phyloP scores from a whole-genome alignment of 1,140 invertebrate species.

The Dufourea novaeangliae region DNA sequence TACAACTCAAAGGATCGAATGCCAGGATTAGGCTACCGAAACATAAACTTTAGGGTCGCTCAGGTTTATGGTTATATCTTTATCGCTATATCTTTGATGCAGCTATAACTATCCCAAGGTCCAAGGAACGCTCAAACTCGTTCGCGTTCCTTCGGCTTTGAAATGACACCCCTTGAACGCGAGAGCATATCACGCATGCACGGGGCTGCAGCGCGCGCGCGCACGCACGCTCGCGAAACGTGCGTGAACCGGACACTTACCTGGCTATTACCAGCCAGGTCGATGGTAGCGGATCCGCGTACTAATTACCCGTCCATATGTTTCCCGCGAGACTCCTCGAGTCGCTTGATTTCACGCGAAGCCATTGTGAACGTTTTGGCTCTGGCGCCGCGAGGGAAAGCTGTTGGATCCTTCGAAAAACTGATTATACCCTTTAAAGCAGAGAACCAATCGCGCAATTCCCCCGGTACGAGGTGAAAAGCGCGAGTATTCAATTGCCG shows the following conservation, averaged over 20 bases:
- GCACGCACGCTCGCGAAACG: slow-evolving; percentile 26
- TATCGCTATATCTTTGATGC: no score
- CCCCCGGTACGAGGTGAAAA: not conserved
- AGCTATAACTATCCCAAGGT: no score
- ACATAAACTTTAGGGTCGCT: no score
- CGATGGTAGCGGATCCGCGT: slow-evolving; percentile 2
- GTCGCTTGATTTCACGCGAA: slow-evolving; percentile 26
- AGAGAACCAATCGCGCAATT: not conserved
- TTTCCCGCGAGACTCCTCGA: slow-evolving; percentile 4
- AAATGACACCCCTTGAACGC: not conserved
- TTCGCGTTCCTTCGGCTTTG: no score
- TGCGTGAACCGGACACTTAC: slow-evolving; percentile 47
- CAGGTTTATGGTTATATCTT: no score
- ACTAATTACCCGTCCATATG: slow-evolving; percentile 46
- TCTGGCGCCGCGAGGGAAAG: not conserved
- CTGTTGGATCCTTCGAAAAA: slow-evolving; percentile 1
- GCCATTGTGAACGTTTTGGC: not conserved
- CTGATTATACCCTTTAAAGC: slow-evolving; percentile 14
- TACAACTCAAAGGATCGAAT: no score
- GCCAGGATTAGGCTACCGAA: no score
- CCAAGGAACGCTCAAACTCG: no score
- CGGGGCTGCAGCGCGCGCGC: slow-evolving; percentile 20
- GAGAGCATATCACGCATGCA: slow-evolving; percentile 23
- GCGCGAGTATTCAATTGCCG: not conserved
- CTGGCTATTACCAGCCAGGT: slow-evolving; percentile 43